Conservation (phyloP, 2,888 invertebrate genomes). For the Dicroscelio sp. region DNA sequence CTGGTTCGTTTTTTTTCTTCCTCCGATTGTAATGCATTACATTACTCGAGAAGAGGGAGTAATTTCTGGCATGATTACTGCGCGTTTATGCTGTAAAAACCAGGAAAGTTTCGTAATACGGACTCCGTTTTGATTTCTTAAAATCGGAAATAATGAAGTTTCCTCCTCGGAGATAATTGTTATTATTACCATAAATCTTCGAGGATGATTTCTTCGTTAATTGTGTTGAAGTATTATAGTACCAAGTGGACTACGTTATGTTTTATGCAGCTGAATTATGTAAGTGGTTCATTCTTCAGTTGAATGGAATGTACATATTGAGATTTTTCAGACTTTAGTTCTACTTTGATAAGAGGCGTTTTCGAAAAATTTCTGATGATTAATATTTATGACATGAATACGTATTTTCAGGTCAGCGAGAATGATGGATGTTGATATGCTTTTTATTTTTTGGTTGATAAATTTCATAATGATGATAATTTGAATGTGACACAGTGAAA, state of each 20-base stretch:
- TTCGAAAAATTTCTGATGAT: not conserved
- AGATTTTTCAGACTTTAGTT: too few relatives aligned
- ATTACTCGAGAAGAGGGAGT: conserved; percentile 50
- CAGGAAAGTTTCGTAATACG: conserved; percentile 67
- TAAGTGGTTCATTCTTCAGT: too few relatives aligned
- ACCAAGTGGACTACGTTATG: not conserved
- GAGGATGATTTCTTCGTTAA: conserved; percentile 10
- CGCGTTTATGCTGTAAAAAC: conserved; percentile 60
- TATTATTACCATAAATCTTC: conserved; percentile 62
- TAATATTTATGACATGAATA: too few relatives aligned
- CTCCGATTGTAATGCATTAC: conserved; percentile 49
- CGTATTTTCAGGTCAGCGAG: too few relatives aligned
- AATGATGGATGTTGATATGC: too few relatives aligned
- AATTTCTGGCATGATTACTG: conserved; percentile 69
- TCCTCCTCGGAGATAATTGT: conserved; percentile 58
- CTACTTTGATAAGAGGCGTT: too few relatives aligned
- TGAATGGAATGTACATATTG: too few relatives aligned
- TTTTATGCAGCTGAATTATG: conserved; percentile 24
- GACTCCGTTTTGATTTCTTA: conserved; percentile 45
- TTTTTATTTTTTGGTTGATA: too few relatives aligned
- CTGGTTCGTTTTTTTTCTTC: conserved; percentile 62
- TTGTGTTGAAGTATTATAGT: not conserved
- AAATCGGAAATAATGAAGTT: conserved; percentile 64
- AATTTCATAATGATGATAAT: too few relatives aligned
- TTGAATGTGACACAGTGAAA: too few relatives aligned